phyloP scores from a whole-genome alignment of 2,797 vertebrate species.

The Enteromius unitaeniatus region DNA sequence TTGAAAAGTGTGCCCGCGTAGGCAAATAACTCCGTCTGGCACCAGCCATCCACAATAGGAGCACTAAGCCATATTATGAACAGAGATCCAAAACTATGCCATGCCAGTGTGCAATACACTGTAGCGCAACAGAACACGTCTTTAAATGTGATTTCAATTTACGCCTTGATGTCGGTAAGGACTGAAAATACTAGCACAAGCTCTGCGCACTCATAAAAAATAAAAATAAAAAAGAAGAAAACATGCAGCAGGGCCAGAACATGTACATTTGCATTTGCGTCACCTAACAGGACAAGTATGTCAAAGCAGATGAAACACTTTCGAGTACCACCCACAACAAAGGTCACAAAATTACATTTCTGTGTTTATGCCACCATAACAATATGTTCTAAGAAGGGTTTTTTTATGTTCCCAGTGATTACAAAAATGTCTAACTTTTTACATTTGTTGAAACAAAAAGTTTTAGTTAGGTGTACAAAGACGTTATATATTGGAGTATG shows the following conservation, averaged over 20 bases:
- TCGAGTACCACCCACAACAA: background rate
- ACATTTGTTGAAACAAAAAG: background rate
- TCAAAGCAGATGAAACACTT: background rate
- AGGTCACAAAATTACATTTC: background rate
- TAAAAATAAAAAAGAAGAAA: background rate
- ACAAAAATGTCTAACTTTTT: background rate
- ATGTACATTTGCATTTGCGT: constrained; percentile 19
- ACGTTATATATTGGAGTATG: background rate
- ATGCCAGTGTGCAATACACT: background rate
- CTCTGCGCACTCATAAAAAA: background rate
- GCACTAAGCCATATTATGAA: constrained; percentile 7
- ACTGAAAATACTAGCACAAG: background rate
- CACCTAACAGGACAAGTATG: background rate
- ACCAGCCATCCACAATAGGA: constrained; percentile 43
- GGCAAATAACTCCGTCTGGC: constrained; percentile 27
- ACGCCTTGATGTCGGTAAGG: background rate
- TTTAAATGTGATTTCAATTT: background rate
- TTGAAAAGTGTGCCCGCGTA: constrained; percentile 29
- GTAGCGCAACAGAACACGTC: background rate
- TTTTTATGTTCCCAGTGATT: background rate
- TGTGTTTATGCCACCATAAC: background rate
- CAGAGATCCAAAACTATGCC: background rate
- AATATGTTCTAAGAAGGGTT: background rate
- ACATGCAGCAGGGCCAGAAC: background rate
- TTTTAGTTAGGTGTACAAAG: background rate